Base-by-base conservation (phyloP, 1,140 invertebrate genomes). In the Nomia melanderi region DNA sequence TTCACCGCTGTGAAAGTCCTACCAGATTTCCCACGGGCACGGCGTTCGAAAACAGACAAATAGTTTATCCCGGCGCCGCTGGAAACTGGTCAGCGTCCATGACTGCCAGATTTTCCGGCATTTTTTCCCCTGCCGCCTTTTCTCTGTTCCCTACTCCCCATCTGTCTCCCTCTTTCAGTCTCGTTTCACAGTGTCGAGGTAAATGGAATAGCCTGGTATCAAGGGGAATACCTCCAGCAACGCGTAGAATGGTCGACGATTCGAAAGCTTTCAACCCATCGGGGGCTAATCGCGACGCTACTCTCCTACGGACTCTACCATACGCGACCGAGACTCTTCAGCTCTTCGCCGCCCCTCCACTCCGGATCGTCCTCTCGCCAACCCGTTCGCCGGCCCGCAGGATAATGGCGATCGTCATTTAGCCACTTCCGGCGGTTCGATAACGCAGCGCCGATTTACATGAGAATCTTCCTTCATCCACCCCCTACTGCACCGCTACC, bases 401-500 rank as follows among this genome's bases (percentile, higher is more conserved):
- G 77, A 83, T 84, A 84, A 84, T 84, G 72, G 77, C 77, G 81
- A 83, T 83, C 77, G 81, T 83, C 81, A 83, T 84, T 83, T 84
- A 84, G 77, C 78, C 63, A 84, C 81, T 83, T 76, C 80, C 80
- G 80, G 50, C 64, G 64, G 60, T 75, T 79, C 66, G 33, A 70
- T 65, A 77, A 67, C 76, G 63, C 39, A 50, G 20, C 41, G 56
- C n/a, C 67, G 69, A 83, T 83, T 83, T 83, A 72, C 80, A 83
- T 83, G 81, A 78, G 72, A 82, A 82, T 78, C 70, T 83, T 73
- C 64, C 41, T n/a, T n/a, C n/a, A n/a, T n/a, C n/a, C n/a, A n/a
- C n/a, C n/a, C n/a, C n/a, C n/a, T n/a, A n/a, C n/a, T n/a, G n/a
- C n/a, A n/a, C n/a, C n/a, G n/a, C n/a, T n/a, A n/a, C n/a, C n/a